Evolutionary conservation across 1,140 invertebrate genomes (phyloP), one percentile per base, ranked within the genome.

Genomic region (Drosophila lacteicornis): DNA sequence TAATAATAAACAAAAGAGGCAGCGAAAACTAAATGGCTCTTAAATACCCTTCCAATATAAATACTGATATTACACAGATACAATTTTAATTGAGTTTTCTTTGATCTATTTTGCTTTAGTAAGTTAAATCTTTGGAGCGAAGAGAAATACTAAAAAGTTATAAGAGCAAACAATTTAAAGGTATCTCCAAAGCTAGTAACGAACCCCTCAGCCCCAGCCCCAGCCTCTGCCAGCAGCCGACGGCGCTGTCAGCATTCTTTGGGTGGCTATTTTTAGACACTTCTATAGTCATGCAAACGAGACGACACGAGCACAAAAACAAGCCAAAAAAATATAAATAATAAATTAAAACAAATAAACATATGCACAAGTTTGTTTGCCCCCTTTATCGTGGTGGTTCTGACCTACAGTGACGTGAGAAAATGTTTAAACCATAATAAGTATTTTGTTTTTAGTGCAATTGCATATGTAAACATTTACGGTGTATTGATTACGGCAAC

Each of bases 191-290:
- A 59, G 53, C 19, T 63, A 42, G 60, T 15, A 12, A 6, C 51
- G 17, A 53, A 53, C 8, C 27, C 6, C n/a, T 22, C 40, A 12
- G 12, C 27, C 13, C 12, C 30, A 2, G 27, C 0, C 19, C 19
- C 19, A 19, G 30, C 8, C 30, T 22, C 22, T 30, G 45, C n/a
- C 38, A 5, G 36, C 47, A 1, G 13, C 15, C 33, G 25, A 11
- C 43, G 27, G 12, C 57, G 40, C 40, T 17, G 55, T 55, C 59
- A 30, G 36, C 43, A 42, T 59, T 59, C 36, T 71, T 66, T 19
- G 30, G 43, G 45, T 36, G 55, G 38, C 83, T 87, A 87, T 87
- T 84, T 88, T 87, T 68, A 87, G 83, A 80, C 50, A 55, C 60
- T 75, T 78, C 77, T 80, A 88, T 74, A 46, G 74, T 43, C 73